Evolutionary conservation across 2,888 invertebrate species (phyloP).

Genomic region (Beris morrisii): DNA sequence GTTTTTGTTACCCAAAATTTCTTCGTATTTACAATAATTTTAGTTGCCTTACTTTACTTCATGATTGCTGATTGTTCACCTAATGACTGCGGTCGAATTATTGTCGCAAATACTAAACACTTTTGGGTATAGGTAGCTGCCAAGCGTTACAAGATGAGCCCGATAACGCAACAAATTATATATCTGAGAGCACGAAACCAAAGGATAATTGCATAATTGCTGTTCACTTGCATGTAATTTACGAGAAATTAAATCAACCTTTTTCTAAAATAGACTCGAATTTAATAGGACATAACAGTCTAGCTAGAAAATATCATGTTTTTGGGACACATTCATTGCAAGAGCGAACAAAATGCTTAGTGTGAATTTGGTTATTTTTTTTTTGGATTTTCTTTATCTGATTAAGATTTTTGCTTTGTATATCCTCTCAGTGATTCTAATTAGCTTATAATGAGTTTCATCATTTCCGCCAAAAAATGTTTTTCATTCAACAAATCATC

Average conservation of each 20-base stretch:
- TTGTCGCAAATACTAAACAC: slow-evolving; percentile 20
- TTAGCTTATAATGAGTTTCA: slow-evolving; percentile 30
- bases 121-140: slow-evolving; percentile 7
- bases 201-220: slow-evolving; percentile 32
- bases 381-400: slow-evolving; percentile 19
- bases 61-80: slow-evolving; percentile 10
- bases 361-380: neutral
- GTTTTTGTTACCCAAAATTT: neutral
- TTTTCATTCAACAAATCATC: slow-evolving; percentile 24
- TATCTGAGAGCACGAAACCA: slow-evolving; percentile 20
- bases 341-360: slow-evolving; percentile 3
- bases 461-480: slow-evolving; percentile 21
- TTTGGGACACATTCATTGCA: slow-evolving; percentile 1
- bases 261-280: slow-evolving; percentile 29
- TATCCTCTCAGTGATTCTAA: slow-evolving; percentile 24
- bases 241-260: slow-evolving; percentile 30
- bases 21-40: neutral
- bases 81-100: slow-evolving; percentile 23
- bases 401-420: slow-evolving; percentile 21
- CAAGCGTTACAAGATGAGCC: slow-evolving; percentile 29
- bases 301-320: neutral
- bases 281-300: slow-evolving; percentile 22
- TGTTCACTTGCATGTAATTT: slow-evolving; percentile 26
- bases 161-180: slow-evolving; percentile 32
- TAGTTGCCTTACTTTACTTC: slow-evolving; percentile 11